Conservation (phyloP, 2,113 vertebrate species). For the Perccottus glenii region DNA sequence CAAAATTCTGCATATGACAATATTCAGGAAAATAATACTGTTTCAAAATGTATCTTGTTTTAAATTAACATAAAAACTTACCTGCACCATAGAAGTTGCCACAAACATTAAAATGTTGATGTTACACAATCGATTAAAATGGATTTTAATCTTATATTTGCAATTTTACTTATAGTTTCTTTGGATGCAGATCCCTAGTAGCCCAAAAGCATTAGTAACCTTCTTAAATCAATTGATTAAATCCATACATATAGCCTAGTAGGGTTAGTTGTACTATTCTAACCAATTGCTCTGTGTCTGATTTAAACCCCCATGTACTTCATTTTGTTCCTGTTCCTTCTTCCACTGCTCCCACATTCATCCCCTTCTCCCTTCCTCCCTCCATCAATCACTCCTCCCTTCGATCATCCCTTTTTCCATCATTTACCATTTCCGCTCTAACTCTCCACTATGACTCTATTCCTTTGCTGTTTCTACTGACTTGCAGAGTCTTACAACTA, state of each 20-base stretch:
- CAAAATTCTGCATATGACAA: background rate
- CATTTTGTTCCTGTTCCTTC: slow-evolving; percentile 38
- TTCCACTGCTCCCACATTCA: slow-evolving; percentile 50
- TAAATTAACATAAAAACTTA: background rate
- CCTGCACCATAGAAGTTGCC: background rate
- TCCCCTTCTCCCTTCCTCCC: slow-evolving; percentile 36
- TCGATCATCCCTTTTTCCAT: slow-evolving; percentile 38
- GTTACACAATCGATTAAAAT: no score
- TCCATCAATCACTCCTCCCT: slow-evolving; percentile 33
- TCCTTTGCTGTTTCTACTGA: slow-evolving; percentile 7
- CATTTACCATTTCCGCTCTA: slow-evolving; percentile 32
- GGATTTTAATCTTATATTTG: no score
- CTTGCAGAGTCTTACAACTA: background rate
- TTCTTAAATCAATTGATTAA: no score
- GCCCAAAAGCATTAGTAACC: no score
- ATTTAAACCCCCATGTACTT: slow-evolving; percentile 13
- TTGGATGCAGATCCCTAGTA: no score
- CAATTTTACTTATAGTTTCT: no score
- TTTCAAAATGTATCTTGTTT: background rate
- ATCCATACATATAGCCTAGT: background rate
- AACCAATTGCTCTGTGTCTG: background rate
- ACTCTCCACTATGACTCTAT: slow-evolving; percentile 12
- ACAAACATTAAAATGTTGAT: background rate
- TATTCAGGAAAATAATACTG: background rate
- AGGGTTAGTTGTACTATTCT: background rate